Evolutionary conservation across 2,797 vertebrate species (phyloP).

Genomic region (Mico argentatus): DNA sequence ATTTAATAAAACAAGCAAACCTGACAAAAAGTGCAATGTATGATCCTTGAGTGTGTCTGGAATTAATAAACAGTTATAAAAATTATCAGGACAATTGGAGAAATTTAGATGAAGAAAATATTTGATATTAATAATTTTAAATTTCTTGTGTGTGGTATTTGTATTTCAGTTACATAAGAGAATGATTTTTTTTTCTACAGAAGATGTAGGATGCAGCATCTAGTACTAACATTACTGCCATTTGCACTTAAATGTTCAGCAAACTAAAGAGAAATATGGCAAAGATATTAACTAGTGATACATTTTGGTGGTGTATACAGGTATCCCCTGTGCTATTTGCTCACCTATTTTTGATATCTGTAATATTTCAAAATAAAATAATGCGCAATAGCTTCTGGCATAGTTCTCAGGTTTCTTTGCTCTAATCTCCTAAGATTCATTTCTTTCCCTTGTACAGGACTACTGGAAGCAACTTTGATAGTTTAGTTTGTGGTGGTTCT

Average conservation of each 20-base stretch:
- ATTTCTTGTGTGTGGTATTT: background rate
- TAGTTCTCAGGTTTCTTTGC: background rate
- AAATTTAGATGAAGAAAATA: background rate
- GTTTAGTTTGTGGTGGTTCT: background rate
- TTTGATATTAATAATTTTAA: background rate
- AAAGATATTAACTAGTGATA: background rate
- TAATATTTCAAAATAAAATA: background rate
- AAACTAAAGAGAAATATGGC: background rate
- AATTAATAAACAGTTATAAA: background rate
- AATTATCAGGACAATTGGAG: background rate
- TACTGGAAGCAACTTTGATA: background rate
- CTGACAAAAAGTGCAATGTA: background rate
- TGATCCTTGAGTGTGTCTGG: background rate
- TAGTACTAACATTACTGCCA: background rate
- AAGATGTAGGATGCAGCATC: background rate
- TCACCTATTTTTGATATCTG: background rate
- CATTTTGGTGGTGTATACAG: background rate
- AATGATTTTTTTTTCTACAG: background rate
- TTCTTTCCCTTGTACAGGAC: background rate
- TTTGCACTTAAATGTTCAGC: background rate
- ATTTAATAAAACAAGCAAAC: background rate
- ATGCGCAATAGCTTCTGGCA: background rate
- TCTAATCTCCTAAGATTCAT: background rate
- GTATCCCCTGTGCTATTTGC: background rate
- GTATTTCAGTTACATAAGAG: background rate